Evolutionary conservation across 2,797 vertebrate species (phyloP), one percentile per base, ranked within the genome.

Genomic region (Erpetoichthys calabaricus): DNA sequence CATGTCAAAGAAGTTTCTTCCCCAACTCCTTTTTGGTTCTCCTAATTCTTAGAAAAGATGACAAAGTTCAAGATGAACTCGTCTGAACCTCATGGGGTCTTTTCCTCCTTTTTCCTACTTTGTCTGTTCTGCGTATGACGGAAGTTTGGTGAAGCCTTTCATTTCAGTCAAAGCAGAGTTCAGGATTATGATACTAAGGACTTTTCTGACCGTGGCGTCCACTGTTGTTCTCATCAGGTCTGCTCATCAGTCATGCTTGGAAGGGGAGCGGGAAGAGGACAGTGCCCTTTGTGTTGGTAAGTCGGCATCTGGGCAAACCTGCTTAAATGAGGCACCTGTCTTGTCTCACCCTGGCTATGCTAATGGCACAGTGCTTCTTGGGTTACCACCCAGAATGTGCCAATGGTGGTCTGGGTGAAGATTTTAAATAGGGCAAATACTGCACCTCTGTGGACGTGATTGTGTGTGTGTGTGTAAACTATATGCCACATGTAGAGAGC

Each of bases 171-270:
- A 61, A 58, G 60, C 59, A 59, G 58, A 69, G 2, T 25, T 58
- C 61, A 69, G 72, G 82, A 92, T 80, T 77, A 90, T 91, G 91
- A 81, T 81, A 60, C 68, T 83, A 51, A 65, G 65, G 62, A 67
- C 71, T 60, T 68, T 89, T 64, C 73, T 75, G 63, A 62, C 69
- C 43, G 67, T 70, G 51, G 57, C 70, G 72, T 69, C 25, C 25
- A 25, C 25, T 25, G 25, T 25, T 25, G 25, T 25, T 25, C 25
- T 25, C 25, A 25, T 25, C 25, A 25, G 25, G 25, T 25, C 25
- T 25, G 25, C 25, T 25, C 25, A 62, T 56, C 63, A 74, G 66
- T 73, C 69, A 62, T 91, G 87, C 70, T 82, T 81, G 73, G 77
- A 72, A 62, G 79, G 78, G 50, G 68, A 72, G 7, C 67, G 66